Evolutionary conservation across 2,797 vertebrate species (phyloP).

Genomic region (Merluccius polli): DNA sequence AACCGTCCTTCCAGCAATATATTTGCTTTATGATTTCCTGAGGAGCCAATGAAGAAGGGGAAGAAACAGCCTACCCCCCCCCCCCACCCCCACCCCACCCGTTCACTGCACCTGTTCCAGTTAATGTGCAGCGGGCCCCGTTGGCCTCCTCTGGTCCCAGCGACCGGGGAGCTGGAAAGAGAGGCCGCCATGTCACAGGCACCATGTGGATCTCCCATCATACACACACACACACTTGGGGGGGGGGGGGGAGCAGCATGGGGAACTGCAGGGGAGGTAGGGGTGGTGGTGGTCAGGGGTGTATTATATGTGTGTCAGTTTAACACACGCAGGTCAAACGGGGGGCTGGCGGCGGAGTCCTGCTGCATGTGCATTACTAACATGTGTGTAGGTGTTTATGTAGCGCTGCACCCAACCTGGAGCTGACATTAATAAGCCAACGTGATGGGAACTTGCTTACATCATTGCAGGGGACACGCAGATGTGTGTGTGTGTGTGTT

Average conservation of each 20-base stretch:
- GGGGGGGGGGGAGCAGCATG: conserved; percentile 47
- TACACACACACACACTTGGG: conserved; percentile 24
- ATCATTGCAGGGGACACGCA: conserved; percentile 65
- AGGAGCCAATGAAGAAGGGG: conserved; percentile 78
- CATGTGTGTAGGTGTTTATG: conserved; percentile 74
- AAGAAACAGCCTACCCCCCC: neutral
- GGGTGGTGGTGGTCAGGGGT: conserved; percentile 37
- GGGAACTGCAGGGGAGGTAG: conserved; percentile 27
- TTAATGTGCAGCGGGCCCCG: conserved; percentile 64
- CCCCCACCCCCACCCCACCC: neutral
- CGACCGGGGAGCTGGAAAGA: conserved; percentile 48
- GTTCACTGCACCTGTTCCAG: conserved; percentile 80
- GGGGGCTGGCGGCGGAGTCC: conserved; percentile 61
- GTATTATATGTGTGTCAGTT: conserved; percentile 67
- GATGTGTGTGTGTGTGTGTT: conserved; percentile 50
- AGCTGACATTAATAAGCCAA: conserved; percentile 76
- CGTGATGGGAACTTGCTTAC: conserved; percentile 67
- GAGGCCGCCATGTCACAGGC: conserved; percentile 55
- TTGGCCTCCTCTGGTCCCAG: conserved; percentile 63
- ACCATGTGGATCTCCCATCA: conserved; percentile 75
- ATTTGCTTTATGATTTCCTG: conserved; percentile 89
- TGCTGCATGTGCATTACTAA: conserved; percentile 72
- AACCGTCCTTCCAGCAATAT: conserved; percentile 76
- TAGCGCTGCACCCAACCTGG: conserved; percentile 62
- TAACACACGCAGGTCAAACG: conserved; percentile 67